Percentiles rank a stretch among this genome's conserved stretches.
Evolutionary conservation across 2,113 vertebrate species (phyloP).

Genomic region (Chascanopsetta lugubris): DNA sequence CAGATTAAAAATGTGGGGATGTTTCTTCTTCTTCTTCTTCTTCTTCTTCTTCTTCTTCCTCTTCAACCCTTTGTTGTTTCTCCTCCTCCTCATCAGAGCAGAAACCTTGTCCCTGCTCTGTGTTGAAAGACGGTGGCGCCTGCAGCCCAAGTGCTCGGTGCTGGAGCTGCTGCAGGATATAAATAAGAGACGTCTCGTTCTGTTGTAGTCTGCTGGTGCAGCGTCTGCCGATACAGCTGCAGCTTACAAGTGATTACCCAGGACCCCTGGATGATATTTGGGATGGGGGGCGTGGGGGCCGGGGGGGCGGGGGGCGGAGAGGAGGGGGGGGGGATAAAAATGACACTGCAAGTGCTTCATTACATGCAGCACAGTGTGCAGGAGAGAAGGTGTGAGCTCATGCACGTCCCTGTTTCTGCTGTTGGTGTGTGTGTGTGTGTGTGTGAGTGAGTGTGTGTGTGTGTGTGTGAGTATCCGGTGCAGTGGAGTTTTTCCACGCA

Average conservation of each 20-base stretch:
- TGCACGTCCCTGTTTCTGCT: not conserved
- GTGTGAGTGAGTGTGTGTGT: not conserved
- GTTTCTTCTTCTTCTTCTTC: constrained; percentile 18
- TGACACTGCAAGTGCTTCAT: constrained; percentile 4
- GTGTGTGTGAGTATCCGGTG: constrained; percentile 11
- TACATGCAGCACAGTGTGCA: not conserved
- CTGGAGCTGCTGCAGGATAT: constrained; percentile 48
- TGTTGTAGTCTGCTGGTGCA: constrained; percentile 57
- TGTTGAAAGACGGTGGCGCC: constrained; percentile 22
- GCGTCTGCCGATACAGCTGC: constrained; percentile 48
- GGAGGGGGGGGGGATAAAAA: not conserved
- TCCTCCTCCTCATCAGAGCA: not conserved
- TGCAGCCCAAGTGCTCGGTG: constrained; percentile 41
- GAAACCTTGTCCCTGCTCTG: constrained; percentile 17
- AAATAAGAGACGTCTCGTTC: constrained; percentile 60
- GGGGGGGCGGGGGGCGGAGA: not conserved
- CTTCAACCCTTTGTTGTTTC: too few relatives aligned
- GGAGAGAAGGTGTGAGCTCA: not conserved
- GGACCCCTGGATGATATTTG: constrained; percentile 35
- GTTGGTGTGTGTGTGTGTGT: constrained; percentile 5
- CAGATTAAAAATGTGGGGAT: constrained; percentile 44
- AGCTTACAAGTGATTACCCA: constrained; percentile 48
- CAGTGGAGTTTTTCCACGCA: constrained; percentile 3
- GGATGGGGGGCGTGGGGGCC: constrained; percentile 1
- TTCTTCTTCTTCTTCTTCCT: not conserved